phyloP scores from a whole-genome alignment of 2,113 vertebrate genomes.

The Nannobrachium achirus region DNA sequence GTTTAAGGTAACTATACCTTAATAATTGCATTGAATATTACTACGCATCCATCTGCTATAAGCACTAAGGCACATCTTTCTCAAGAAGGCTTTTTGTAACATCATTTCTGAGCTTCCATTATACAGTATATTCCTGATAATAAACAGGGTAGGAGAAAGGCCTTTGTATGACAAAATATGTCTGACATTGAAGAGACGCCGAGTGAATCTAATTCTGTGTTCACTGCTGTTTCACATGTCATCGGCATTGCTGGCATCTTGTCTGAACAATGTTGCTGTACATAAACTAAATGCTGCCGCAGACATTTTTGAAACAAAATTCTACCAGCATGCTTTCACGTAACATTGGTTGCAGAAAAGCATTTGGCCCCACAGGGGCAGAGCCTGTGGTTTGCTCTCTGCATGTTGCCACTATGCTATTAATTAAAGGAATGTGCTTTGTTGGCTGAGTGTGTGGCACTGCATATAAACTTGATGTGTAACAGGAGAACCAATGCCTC shows the following conservation, averaged over 20 bases:
- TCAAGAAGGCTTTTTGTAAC: slow-evolving; percentile 8
- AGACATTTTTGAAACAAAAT: slow-evolving; percentile 43
- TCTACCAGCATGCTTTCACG: slow-evolving; percentile 46
- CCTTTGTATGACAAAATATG: slow-evolving; percentile 16
- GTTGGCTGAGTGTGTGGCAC: slow-evolving; percentile 70
- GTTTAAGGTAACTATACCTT: neutral
- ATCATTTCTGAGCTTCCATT: slow-evolving; percentile 15
- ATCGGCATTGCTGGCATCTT: slow-evolving; percentile 19
- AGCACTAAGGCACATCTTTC: slow-evolving; percentile 30
- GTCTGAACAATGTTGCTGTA: slow-evolving; percentile 10
- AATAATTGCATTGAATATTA: slow-evolving; percentile 28
- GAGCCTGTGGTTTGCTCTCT: slow-evolving; percentile 58
- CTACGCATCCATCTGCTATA: slow-evolving; percentile 12
- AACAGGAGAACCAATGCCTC: slow-evolving; percentile 56
- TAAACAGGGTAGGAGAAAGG: slow-evolving; percentile 17
- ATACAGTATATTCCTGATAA: neutral
- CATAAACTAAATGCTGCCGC: slow-evolving; percentile 35
- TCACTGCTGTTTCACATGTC: slow-evolving; percentile 1
- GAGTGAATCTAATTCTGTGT: slow-evolving; percentile 12
- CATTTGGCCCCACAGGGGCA: slow-evolving; percentile 42
- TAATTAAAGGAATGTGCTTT: slow-evolving; percentile 77
- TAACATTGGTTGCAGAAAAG: slow-evolving; percentile 45
- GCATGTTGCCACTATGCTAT: slow-evolving; percentile 66
- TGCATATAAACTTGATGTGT: slow-evolving; percentile 54
- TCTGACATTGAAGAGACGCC: slow-evolving; percentile 33